Evolutionary conservation across 2,113 vertebrate genomes (phyloP), one percentile per base, ranked within the genome.

Genomic region (Columbina picui): DNA sequence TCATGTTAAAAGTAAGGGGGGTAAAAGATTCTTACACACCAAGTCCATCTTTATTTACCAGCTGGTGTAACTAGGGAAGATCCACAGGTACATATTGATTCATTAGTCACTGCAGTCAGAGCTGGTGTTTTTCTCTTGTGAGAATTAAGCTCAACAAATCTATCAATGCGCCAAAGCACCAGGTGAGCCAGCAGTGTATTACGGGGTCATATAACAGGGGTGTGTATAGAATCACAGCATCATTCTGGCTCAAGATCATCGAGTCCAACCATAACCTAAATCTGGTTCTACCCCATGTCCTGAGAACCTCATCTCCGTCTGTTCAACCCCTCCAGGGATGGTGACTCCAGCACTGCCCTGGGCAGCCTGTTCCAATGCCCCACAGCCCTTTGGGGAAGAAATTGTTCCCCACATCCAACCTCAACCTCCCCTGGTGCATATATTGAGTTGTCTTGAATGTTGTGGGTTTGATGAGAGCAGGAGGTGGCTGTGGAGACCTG

Each of bases 131-230:
- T 82, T 17, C 41, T 43, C 41, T 43, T 43, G 16, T 43, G 41
- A 43, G 41, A 43, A 43, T 43, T 64, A 86, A 47, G 55, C 12
- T 86, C 26, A 47, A 12, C 56, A 43, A 81, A 84, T 27, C 38
- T 57, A 23, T 53, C n/a, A 53, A 16, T 3, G 10, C 17, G 32
- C 49, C 41, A 7, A 56, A 22, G 15, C 19, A 53, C 19, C 26
- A 27, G 20, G 55, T 49, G 60, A 60, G 34, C 56, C 74, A 65
- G 52, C 16, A 7, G 68, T 17, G 56, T 30, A 34, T 34, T 4
- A 13, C 1, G 0, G 7, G 45, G 52, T 21, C 22, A 6, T 5
- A 17, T 17, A n/a, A 21, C 47, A 29, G 64, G 15, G 60, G 6
- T 16, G 6, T 14, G 2, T 7, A 9, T 38, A 43, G 41, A 43